Evolutionary conservation across 2,113 vertebrate genomes (phyloP).

Genomic region (Gallinago jamesoni): DNA sequence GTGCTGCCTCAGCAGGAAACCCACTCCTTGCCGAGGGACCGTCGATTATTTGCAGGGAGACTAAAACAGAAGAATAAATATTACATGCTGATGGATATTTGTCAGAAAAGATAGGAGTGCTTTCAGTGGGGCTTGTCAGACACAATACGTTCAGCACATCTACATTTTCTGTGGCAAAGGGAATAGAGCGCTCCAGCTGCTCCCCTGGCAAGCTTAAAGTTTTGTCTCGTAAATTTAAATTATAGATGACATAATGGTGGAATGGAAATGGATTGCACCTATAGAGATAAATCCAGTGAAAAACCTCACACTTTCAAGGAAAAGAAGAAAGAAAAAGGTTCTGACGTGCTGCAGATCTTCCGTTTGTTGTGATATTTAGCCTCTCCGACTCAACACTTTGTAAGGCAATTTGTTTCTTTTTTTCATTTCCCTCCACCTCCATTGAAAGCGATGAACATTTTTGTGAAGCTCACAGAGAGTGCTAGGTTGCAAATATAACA

Average conservation of each 20-base stretch:
- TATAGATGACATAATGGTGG: slow-evolving; percentile 76
- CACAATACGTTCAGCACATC: slow-evolving; percentile 57
- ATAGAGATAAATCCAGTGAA: slow-evolving; percentile 71
- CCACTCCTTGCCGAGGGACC: slow-evolving; percentile 42
- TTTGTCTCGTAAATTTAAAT: slow-evolving; percentile 80
- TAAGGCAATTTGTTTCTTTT: slow-evolving; percentile 45
- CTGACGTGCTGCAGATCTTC: slow-evolving; percentile 50
- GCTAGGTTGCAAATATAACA: slow-evolving; percentile 66
- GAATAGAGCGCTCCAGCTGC: slow-evolving; percentile 73
- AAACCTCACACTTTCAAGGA: slow-evolving; percentile 55
- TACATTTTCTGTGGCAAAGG: slow-evolving; percentile 71
- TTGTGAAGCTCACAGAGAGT: slow-evolving; percentile 60
- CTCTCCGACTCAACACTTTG: slow-evolving; percentile 65
- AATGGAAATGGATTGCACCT: slow-evolving; percentile 76
- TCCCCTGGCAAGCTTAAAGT: slow-evolving; percentile 73
- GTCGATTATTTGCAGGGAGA: slow-evolving; percentile 69
- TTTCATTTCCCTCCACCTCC: slow-evolving; percentile 15
- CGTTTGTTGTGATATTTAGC: slow-evolving; percentile 69
- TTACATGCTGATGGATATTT: slow-evolving; percentile 77
- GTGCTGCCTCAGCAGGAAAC: slow-evolving; percentile 66
- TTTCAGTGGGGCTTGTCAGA: slow-evolving; percentile 71
- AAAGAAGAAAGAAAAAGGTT: slow-evolving; percentile 53
- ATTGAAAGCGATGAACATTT: slow-evolving; percentile 54
- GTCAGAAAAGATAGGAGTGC: slow-evolving; percentile 63
- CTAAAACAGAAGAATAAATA: slow-evolving; percentile 76